Base-by-base conservation (phyloP, 2,797 vertebrate species). In the Aplochiton taeniatus region DNA sequence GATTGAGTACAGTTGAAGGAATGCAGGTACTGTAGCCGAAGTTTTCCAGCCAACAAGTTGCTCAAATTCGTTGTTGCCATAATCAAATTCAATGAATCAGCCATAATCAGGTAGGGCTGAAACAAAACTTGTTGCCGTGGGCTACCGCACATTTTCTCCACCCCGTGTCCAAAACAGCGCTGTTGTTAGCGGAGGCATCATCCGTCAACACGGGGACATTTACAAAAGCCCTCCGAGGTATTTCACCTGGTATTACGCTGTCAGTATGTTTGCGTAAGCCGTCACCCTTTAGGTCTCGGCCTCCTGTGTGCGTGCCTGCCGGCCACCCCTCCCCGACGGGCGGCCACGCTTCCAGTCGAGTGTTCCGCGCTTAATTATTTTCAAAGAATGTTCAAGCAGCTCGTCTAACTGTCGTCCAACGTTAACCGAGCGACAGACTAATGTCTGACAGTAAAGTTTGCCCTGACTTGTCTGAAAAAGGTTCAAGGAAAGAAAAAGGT, bases 301-400 rank as follows among this genome's bases (percentile, higher is more conserved):
- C 60, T 45, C 61, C 49, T 58, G 55, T 46, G 43, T n/a, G 9
- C 2, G 61, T 71, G 79, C 78, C 60, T 58, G 75, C 66, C 78
- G 83, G 72, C 73, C 74, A 77, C 71, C 75, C 77, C 68, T 45
- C 75, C 77, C 69, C 43, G 61, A 76, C 74, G 67, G 58, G 65
- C 77, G 63, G 72, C 50, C 66, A 49, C 77, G 47, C 71, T 79
- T 65, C 72, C 69, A 69, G 56, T 72, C 7, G 49, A 83, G 61
- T 56, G 69, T 53, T 73, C 61, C 20, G 68, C 63, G 76, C 83
- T 81, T 90, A 89, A 91, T 90, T 84, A 87, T 90, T 91, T 90
- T 86, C 65, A 76, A 89, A 86, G 86, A 90, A 91, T 89, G 87
- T 78, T 83, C 73, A 63, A 59, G 81, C 61, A 73, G 75, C 80